A percentile compares a stretch with the other conserved stretches of the same genome.
These are phyloP conservation scores for Drosophila stalkeri DNA, from an alignment of 2,888 invertebrate genomes.

Conservation along the genomic window DNA sequence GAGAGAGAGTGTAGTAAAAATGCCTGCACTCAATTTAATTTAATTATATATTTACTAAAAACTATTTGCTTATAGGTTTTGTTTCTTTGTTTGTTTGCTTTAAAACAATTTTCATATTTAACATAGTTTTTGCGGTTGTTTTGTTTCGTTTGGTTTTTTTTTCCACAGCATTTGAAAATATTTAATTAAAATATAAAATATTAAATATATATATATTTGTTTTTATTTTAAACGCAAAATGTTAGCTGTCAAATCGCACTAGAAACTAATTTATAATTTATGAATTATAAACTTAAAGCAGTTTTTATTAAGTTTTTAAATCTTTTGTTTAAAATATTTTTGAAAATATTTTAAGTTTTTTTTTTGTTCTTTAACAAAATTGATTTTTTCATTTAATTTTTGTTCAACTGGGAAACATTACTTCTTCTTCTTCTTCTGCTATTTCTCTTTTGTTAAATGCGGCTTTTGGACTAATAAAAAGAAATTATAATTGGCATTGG, in stretches of 20 bases:
- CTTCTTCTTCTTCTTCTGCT: not conserved
- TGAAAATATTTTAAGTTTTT: not conserved
- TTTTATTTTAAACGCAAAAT: constrained; percentile 53
- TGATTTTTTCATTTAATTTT: not conserved
- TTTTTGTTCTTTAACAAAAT: not conserved
- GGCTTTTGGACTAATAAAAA: constrained; percentile 42
- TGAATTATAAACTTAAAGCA: constrained; percentile 72
- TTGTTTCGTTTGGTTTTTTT: constrained; percentile 23
- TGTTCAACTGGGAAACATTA: constrained; percentile 8
- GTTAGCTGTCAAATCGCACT: constrained; percentile 9
- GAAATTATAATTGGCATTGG: constrained; percentile 37
- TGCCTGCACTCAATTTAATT: constrained; percentile 20
- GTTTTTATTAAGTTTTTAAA: constrained; percentile 40
- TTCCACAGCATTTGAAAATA: constrained; percentile 38
- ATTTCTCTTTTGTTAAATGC: constrained; percentile 12
- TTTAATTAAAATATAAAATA: not conserved
- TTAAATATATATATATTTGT: not conserved
- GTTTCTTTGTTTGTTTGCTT: constrained; percentile 13
- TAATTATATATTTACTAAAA: constrained; percentile 54
- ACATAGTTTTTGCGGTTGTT: constrained; percentile 35
- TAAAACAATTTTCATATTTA: constrained; percentile 48
- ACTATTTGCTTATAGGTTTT: constrained; percentile 36
- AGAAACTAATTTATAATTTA: constrained; percentile 69
- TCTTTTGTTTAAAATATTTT: not conserved
- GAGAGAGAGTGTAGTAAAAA: constrained; percentile 16